Conservation (phyloP, 2,888 invertebrate species). For the Aphidius colemani region DNA sequence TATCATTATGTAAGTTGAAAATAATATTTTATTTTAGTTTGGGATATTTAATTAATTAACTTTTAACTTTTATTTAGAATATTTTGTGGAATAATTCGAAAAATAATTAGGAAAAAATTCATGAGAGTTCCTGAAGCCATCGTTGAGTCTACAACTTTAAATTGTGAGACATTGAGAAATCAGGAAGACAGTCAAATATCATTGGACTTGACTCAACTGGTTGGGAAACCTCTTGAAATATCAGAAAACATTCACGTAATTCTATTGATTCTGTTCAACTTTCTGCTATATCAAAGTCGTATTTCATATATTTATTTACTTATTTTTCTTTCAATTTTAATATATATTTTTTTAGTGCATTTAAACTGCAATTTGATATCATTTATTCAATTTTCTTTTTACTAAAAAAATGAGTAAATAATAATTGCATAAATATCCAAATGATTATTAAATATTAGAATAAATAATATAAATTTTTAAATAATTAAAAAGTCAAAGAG, state of each 20-base stretch:
- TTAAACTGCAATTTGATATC: too few species aligned
- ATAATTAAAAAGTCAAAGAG: too few species aligned
- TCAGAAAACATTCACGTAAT: conserved; percentile 4
- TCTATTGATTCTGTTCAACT: background rate
- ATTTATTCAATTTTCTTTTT: too few species aligned
- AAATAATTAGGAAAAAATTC: background rate
- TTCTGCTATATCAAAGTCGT: background rate
- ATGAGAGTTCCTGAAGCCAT: background rate
- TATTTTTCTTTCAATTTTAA: background rate
- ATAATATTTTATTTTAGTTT: background rate
- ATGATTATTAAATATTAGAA: too few species aligned
- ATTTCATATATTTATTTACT: background rate
- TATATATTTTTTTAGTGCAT: background rate
- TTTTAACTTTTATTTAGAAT: too few species aligned
- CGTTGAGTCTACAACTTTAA: background rate
- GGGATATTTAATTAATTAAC: background rate
- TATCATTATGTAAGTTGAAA: conserved; percentile 14
- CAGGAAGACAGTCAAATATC: conserved; percentile 1
- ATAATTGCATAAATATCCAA: too few species aligned
- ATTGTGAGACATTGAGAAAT: background rate
- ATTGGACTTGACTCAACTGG: background rate
- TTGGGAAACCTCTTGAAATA: conserved; percentile 2
- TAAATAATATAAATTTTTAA: too few species aligned
- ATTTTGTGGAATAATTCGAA: too few species aligned
- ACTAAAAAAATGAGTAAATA: too few species aligned